phyloP scores from a whole-genome alignment of 2,888 invertebrate species.

The Euplexia lucipara region DNA sequence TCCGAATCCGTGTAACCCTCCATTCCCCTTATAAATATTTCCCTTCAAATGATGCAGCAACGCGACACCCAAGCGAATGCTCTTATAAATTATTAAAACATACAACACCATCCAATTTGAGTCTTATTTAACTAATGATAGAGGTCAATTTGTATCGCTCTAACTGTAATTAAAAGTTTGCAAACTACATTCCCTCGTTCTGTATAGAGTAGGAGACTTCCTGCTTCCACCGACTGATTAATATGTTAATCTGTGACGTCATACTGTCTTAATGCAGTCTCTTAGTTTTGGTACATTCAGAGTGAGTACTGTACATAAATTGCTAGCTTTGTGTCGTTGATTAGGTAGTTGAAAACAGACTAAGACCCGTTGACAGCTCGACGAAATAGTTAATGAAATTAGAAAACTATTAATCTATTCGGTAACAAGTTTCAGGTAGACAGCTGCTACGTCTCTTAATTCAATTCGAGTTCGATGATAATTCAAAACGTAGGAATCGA shows the following conservation, averaged over 20 bases:
- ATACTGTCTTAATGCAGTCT: conserved; percentile 69
- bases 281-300: conserved; percentile 56
- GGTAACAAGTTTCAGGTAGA: conserved; percentile 47
- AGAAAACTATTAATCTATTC: conserved; percentile 34
- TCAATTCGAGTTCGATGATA: conserved; percentile 45
- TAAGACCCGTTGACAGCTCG: conserved; percentile 34
- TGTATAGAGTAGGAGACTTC: conserved; percentile 52
- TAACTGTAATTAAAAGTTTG: conserved; percentile 61
- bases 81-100: conserved; percentile 60
- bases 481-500: conserved; percentile 54
- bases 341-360: conserved; percentile 42
- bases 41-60: conserved; percentile 54
- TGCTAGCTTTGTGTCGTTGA: conserved; percentile 57
- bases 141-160: conserved; percentile 47
- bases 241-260: conserved; percentile 73
- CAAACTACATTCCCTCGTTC: conserved; percentile 55
- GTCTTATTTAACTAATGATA: conserved; percentile 44
- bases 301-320: conserved; percentile 55
- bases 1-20: conserved; percentile 31
- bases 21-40: conserved; percentile 59
- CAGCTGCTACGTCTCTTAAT: conserved; percentile 37
- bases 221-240: conserved; percentile 66
- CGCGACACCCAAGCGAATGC: conserved; percentile 61
- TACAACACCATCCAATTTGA: conserved; percentile 24
- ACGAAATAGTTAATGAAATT: conserved; percentile 52